Evolutionary conservation across 2,113 vertebrate genomes (phyloP), one percentile per base, ranked within the genome.

Genomic region (Illadopsis cleaveri): DNA sequence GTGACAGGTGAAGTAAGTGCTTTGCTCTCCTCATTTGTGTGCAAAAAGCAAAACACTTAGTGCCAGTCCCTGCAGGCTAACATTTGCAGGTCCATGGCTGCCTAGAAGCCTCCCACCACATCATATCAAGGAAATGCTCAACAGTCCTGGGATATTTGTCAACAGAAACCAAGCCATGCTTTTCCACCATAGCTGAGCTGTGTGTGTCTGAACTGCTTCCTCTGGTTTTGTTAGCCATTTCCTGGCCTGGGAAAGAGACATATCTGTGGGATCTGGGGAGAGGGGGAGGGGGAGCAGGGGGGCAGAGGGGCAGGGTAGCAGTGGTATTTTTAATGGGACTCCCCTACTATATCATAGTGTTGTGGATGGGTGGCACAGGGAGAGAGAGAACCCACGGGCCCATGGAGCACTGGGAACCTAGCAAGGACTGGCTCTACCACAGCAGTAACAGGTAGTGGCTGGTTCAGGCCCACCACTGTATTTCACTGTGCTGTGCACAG

Each of bases 271-370:
- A 25, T 66, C 75, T 51, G 16, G 18, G 11, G 16, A 14, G 8
- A 2, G 51, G 8, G 3, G 16, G 10, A 30, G 28, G 15, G 10
- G 11, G 10, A 7, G 22, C 6, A n/a, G n/a, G n/a, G n/a, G n/a
- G n/a, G n/a, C n/a, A n/a, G n/a, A n/a, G 10, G 10, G 16, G 8
- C 27, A 33, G 57, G 10, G 56, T n/a, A n/a, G n/a, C n/a, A n/a
- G 22, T 1, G 5, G 24, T 72, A 31, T 60, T 88, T 0, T 0
- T 58, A 25, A 1, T 28, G 25, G 33, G 35, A 19, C 3, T 86
- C 33, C 35, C 15, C 30, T 60, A 25, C 35, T 20, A 19, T 58
- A 31, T 45, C 1, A 5, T 11, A 48, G 37, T 24, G 25, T 11
- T 75, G 57, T 21, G 16, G 17, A 57, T 45, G 28, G 24, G 35